A percentile compares a stretch with the other conserved stretches of the same genome.
phyloP scores from a whole-genome alignment of 1,140 invertebrate species.

The Solen grandis region DNA sequence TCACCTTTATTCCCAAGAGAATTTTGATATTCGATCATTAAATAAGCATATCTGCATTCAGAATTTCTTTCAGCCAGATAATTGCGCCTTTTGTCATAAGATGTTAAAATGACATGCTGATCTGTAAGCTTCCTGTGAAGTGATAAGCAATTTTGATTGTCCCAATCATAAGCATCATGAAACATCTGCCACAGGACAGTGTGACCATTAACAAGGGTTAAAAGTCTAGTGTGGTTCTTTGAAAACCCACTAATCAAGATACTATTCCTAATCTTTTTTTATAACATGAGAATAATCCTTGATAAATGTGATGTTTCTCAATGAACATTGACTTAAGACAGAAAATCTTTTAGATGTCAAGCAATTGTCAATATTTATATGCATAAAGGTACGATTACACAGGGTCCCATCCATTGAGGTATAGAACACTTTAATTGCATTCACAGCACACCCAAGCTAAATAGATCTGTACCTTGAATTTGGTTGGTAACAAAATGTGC shows the following conservation, averaged over 20 bases:
- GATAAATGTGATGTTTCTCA: neutral
- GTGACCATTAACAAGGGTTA: neutral
- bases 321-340: neutral
- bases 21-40: neutral
- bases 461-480: constrained; percentile 44
- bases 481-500: constrained; percentile 49
- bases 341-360: neutral
- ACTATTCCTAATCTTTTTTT: constrained; percentile 32
- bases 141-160: constrained; percentile 11
- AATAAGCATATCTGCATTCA: neutral
- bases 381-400: constrained; percentile 43
- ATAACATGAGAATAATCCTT: constrained; percentile 35
- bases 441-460: constrained; percentile 34
- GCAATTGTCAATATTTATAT: constrained; percentile 31
- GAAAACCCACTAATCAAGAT: constrained; percentile 8
- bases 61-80: no score
- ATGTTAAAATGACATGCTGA: neutral
- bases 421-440: constrained; percentile 24
- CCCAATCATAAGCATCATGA: constrained; percentile 3
- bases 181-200: constrained; percentile 24
- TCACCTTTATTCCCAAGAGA: no score
- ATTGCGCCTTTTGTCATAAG: constrained; percentile 1
- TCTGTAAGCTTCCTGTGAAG: constrained; percentile 42
- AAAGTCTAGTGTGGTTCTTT: neutral
- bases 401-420: constrained; percentile 49